Evolutionary conservation across 2,888 invertebrate genomes (phyloP), one percentile per base, ranked within the genome.

Genomic region (Xanthia togata): DNA sequence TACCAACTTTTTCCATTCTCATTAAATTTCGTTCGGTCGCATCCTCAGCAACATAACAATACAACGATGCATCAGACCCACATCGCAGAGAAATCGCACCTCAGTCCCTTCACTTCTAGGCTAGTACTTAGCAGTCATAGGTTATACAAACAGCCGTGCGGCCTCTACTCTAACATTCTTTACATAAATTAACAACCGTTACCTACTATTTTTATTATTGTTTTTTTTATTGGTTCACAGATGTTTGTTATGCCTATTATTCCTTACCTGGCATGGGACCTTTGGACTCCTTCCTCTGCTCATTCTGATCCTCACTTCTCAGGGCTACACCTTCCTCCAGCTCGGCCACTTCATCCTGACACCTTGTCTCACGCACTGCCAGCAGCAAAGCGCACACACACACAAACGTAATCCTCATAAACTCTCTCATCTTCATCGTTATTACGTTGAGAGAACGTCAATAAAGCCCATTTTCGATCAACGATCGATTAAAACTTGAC

Each of bases 381-480:
- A 96, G 80, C 55, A 87, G 90, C 83, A 93, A 89, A 88, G 92
- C 94, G 90, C 93, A 95, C 90, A 93, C 90, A 93, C 93, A 95
- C 90, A 96, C 93, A 90, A 95, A 87, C 82, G 91, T 91, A 92
- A 96, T 95, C 93, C 93, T 94, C 90, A 94, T 78, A 84, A 95
- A 90, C 92, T 93, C 94, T 89, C 94, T 94, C 96, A 96, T 96
- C 93, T 94, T 96, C 92, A 90, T 92, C 83, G 90, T 92, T 90
- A 90, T 89, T 90, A 87, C 88, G 89, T 89, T 87, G 85, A 87
- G 77, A 81, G 81, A 90, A 90, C 86, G 92, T 94, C 91, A 90
- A 84, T 81, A 81, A 83, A 83, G 74, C 86, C 93, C 95, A 95
- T 96, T 96, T 92, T 94, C 95, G 88, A 88, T 88, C 88, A 74